A percentile compares a stretch with the other conserved stretches of the same genome.
Conservation (phyloP, 2,888 invertebrate species). For the Anthophora plumipes region DNA sequence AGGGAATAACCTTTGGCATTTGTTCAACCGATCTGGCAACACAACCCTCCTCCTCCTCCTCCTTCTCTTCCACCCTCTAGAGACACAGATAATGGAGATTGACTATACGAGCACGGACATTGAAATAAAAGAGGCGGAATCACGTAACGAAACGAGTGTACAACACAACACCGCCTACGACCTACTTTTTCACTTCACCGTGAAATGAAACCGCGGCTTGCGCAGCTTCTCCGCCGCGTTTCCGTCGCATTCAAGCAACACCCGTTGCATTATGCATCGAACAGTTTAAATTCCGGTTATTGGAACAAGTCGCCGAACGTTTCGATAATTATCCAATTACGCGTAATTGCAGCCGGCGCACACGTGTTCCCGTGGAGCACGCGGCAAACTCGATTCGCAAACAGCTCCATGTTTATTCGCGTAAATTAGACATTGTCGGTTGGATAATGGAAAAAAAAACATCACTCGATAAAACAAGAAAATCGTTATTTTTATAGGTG, state of each 20-base stretch:
- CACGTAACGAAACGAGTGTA: conserved; percentile 55
- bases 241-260: neutral
- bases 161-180: conserved; percentile 45
- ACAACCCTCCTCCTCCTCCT: no score
- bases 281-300: conserved; percentile 47
- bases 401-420: neutral
- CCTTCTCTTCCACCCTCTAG: no score
- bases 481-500: neutral
- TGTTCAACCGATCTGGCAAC: conserved; percentile 50
- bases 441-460: no score
- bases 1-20: conserved; percentile 62
- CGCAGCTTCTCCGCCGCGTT: neutral
- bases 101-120: conserved; percentile 53
- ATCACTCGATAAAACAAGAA: neutral
- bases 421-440: neutral
- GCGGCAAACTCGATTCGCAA: conserved; percentile 30
- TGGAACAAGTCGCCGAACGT: conserved; percentile 36
- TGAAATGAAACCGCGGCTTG: conserved; percentile 21
- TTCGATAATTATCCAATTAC: conserved; percentile 47
- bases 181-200: conserved; percentile 40
- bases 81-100: conserved; percentile 57
- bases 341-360: conserved; percentile 13
- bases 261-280: conserved; percentile 29
- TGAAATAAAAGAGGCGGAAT: conserved; percentile 61
- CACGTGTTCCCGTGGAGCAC: neutral